A percentile compares a stretch with the other conserved stretches of the same genome.
Conservation (phyloP, 2,888 invertebrate genomes). For the Miltochrista miniata region DNA sequence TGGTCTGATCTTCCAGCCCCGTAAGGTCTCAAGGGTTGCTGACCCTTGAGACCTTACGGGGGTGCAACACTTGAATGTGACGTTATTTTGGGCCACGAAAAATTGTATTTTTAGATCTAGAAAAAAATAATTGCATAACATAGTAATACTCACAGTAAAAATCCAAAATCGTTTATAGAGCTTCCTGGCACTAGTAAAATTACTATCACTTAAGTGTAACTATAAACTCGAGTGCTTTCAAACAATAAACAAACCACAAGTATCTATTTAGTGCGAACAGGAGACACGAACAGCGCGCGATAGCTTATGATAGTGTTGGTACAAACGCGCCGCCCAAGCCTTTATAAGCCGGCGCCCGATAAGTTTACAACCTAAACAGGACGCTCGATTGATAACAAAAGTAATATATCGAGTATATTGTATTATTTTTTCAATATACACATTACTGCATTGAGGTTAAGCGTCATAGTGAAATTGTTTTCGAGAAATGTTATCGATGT, state of each 20-base stretch:
- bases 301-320: conserved; percentile 57
- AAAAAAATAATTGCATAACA: too few relatives aligned
- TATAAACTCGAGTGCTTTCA: neutral
- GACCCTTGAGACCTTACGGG: too few relatives aligned
- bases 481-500: too few relatives aligned
- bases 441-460: too few relatives aligned
- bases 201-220: conserved; percentile 15
- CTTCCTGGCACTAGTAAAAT: conserved; percentile 1
- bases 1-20: too few relatives aligned
- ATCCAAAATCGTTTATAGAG: conserved; percentile 1
- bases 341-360: conserved; percentile 60
- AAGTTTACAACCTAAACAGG: conserved; percentile 24
- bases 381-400: neutral
- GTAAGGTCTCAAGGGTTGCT: too few relatives aligned
- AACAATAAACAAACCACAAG: conserved; percentile 3
- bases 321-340: conserved; percentile 50
- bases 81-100: too few relatives aligned
- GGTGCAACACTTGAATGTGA: too few relatives aligned
- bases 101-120: too few relatives aligned
- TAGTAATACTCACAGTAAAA: conserved; percentile 12
- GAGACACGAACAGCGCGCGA: conserved; percentile 45
- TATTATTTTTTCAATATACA: too few relatives aligned
- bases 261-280: conserved; percentile 19
- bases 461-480: neutral
- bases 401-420: too few relatives aligned